Base-by-base conservation (phyloP, 2,888 invertebrate genomes). In the Beris morrisii region DNA sequence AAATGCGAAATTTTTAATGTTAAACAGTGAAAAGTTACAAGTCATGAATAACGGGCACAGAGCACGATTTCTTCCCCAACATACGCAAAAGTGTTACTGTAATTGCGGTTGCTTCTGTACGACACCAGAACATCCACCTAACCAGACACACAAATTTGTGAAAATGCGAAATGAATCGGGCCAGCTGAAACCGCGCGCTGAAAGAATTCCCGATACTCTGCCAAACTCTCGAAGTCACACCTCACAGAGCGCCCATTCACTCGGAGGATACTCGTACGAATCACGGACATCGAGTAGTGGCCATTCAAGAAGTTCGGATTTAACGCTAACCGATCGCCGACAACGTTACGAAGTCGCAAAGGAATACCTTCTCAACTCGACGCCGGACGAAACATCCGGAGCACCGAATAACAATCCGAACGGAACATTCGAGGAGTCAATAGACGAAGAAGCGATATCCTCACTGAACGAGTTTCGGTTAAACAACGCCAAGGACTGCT, bases 1-100 rank as follows among this genome's bases (percentile, higher is more conserved):
- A 15, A 9, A n/a, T n/a, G n/a, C n/a, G n/a, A n/a, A 4, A 28
- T n/a, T n/a, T 55, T 32, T 53, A 50, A 30, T 55, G n/a, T 55
- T 28, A n/a, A n/a, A 28, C 22, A 4, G 4, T 15, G 32, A n/a
- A 32, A 55, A 5, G 52, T 5, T 28, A 52, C 11, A 12, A 31
- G 32, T 43, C 38, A 13, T 7, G 43, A 54, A 56, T 56, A 13
- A 59, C 46, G 48, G 46, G 46, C 46, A 46, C 6, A 59, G 30
- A 28, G 31, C 15, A 2, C 46, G 30, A 32, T 61, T 50, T 61
- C 32, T 50, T 4, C 61, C 61, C 1, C 61, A 61, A 38, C 61
- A 61, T n/a, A 32, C 50, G 4, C 7, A 31, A 13, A 61, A 61
- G 22, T 61, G 61, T 38, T 61, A 61, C 38, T 61, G 61, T 38